Percentiles rank a stretch among this genome's conserved stretches.
These are phyloP conservation scores for Bradypus variegatus DNA, from an alignment of 2,797 vertebrate genomes.

Conservation along the genomic window DNA sequence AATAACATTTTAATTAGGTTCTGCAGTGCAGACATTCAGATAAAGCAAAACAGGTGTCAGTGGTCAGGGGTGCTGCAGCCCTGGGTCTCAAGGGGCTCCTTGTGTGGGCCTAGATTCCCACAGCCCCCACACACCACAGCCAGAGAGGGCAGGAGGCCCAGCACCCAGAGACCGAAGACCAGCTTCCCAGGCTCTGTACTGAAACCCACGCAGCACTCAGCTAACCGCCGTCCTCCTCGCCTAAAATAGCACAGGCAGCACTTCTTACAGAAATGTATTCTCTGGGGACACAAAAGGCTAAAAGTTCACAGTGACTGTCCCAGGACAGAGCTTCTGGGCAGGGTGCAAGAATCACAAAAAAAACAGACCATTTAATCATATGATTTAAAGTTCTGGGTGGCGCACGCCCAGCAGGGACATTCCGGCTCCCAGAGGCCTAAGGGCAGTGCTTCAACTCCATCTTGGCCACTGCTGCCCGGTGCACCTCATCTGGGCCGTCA, in stretches of 20 bases:
- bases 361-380: background rate
- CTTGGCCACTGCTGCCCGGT: conserved; percentile 55
- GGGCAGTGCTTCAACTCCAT: conserved; percentile 54
- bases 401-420: rapidly evolving
- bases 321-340: background rate
- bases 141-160: background rate
- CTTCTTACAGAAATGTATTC: background rate
- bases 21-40: background rate
- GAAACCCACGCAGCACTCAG: background rate
- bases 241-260: background rate
- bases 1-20: background rate
- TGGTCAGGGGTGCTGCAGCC: background rate
- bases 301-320: background rate
- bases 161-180: background rate
- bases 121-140: background rate
- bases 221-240: background rate
- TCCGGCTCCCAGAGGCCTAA: background rate
- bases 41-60: background rate
- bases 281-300: background rate
- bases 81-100: background rate
- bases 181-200: background rate
- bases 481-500: conserved; percentile 59
- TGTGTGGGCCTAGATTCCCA: background rate
- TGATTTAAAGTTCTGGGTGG: background rate
- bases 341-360: background rate